Base-by-base conservation (phyloP, 2,888 invertebrate species). In the Timema cristinae region DNA sequence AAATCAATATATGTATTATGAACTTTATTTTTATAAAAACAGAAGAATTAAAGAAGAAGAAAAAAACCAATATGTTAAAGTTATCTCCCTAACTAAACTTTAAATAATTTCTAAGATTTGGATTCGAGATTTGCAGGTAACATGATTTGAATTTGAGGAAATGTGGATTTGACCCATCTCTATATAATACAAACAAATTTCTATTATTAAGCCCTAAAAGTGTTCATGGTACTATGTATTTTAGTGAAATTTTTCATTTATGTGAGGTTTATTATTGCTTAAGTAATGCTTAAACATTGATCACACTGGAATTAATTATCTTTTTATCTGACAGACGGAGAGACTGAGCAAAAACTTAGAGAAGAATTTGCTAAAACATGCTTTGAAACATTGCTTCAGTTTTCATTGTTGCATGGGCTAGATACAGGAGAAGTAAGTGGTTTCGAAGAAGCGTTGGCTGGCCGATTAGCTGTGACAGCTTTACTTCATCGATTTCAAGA, bases 301-400 rank as follows among this genome's bases (percentile, higher is more conserved):
- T 32, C 32, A 32, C 32, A 32, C 15, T 10, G 49, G 13, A 13
- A 67, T 15, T n/a, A n/a, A 49, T 47, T 16, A 59, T 61, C 16
- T 61, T 7, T 61, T n/a, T 70, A 73, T 54, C 68, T 78, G 79
- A 10, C 81, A 87, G 92, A 91, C 79, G 91, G 90, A 76, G 94
- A 94, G 79, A 89, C 90, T 73, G 93, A 93, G 79, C 84, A 90
- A 75, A 91, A 94, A 74, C 86, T 97, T 76, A 84, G 97, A 16
- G 97, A 98, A 83, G 97, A 97, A 81, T 97, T 98, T 83, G 97
- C 98, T 66, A 93, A 97, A 80, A 93, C 93, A 0, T 98, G 98
- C 81, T 98, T 98, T 80, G 97, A 98, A 83, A 97, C 97, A 0
- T 84, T 98, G 48, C 85, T 98, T 66, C 96, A 97, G 82, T 97